phyloP scores from a whole-genome alignment of 2,797 vertebrate genomes.

The Furcifer pardalis region DNA sequence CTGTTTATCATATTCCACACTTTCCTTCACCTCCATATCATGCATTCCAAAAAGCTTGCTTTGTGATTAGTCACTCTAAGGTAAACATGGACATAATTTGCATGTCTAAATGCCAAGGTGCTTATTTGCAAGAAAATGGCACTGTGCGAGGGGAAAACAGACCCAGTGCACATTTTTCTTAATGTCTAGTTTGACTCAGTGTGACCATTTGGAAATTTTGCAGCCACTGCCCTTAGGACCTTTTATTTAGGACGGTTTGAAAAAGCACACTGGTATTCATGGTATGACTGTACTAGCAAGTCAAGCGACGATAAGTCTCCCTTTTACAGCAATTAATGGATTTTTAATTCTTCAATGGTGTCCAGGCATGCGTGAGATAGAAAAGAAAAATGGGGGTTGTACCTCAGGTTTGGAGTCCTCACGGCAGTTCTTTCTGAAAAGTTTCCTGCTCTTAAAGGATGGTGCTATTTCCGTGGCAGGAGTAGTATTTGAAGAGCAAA shows the following conservation, averaged over 20 bases:
- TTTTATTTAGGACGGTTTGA: constrained; percentile 3
- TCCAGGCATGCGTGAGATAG: constrained; percentile 3
- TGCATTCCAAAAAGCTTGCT: too few relatives aligned
- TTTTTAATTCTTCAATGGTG: constrained; percentile 61
- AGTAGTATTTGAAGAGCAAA: too few relatives aligned
- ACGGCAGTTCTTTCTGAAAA: not conserved
- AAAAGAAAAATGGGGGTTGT: not conserved
- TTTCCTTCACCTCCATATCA: too few relatives aligned
- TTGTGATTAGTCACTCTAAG: too few relatives aligned
- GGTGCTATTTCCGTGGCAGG: too few relatives aligned
- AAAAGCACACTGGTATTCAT: not conserved
- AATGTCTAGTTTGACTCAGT: not conserved
- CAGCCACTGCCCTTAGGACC: not conserved
- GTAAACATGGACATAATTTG: too few relatives aligned
- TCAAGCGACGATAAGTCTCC: constrained; percentile 33
- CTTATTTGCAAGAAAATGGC: too few relatives aligned
- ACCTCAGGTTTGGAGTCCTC: constrained; percentile 4
- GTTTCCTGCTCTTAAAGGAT: not conserved
- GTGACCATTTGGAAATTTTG: not conserved
- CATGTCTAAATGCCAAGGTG: too few relatives aligned
- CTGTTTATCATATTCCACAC: too few relatives aligned
- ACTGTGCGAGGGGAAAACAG: too few relatives aligned
- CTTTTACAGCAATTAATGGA: constrained; percentile 55
- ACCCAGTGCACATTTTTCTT: too few relatives aligned
- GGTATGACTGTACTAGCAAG: not conserved